Conservation (phyloP, 2,888 invertebrate genomes). For the Orthosia incerta region DNA sequence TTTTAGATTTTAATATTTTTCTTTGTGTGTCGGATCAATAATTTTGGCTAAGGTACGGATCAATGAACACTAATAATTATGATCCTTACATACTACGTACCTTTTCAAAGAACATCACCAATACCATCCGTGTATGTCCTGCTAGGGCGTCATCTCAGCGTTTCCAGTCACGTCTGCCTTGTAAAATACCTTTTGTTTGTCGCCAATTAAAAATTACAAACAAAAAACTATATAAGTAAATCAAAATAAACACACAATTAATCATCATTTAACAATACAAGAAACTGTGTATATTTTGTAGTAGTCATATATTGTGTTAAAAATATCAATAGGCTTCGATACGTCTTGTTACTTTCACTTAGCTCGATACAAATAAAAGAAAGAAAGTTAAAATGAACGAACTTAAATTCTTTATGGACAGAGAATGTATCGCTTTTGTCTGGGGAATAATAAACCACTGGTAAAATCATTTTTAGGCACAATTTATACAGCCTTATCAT, state of each 20-base stretch:
- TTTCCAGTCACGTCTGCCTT: too few species aligned
- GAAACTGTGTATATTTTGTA: constrained; percentile 26
- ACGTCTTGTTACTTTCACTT: constrained; percentile 45
- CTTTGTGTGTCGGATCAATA: background rate
- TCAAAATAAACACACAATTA: constrained; percentile 14
- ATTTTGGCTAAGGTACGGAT: background rate
- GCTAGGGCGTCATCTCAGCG: background rate
- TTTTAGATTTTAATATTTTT: background rate
- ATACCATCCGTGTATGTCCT: background rate
- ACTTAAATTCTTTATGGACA: constrained; percentile 28
- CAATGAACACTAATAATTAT: background rate
- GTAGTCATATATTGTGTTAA: constrained; percentile 44
- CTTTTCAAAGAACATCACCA: too few species aligned
- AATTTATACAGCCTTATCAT: too few species aligned
- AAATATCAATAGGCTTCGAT: constrained; percentile 38
- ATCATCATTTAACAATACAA: constrained; percentile 27
- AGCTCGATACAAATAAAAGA: constrained; percentile 45
- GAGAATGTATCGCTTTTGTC: constrained; percentile 16
- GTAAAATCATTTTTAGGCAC: too few species aligned
- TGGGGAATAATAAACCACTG: too few species aligned
- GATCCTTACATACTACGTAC: background rate
- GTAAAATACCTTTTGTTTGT: too few species aligned
- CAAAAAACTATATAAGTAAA: background rate
- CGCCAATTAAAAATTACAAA: too few species aligned
- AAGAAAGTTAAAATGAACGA: background rate